Percentiles rank a stretch among this genome's conserved stretches.
These are phyloP conservation scores for Diaperis boleti DNA, from an alignment of 2,888 invertebrate genomes.

Conservation along the genomic window DNA sequence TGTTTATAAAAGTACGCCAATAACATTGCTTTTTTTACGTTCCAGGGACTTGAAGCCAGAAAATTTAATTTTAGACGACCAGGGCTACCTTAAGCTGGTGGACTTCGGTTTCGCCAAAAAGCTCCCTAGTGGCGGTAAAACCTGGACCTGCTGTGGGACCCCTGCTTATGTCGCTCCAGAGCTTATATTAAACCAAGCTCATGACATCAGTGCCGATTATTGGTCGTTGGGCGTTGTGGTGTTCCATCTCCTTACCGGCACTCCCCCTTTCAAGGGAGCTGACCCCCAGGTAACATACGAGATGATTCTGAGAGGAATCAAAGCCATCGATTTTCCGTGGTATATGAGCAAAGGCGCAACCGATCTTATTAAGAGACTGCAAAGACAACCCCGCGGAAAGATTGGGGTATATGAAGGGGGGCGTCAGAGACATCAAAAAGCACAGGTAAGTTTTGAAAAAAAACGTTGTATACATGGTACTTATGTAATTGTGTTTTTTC, in stretches of 20 bases:
- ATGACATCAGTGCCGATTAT: slow-evolving; percentile 97
- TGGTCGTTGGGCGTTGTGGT: slow-evolving; percentile 99
- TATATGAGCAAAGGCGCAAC: slow-evolving; percentile 94
- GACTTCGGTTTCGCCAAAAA: slow-evolving; percentile 99
- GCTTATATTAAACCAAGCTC: slow-evolving; percentile 97
- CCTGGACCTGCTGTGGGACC: slow-evolving; percentile 99
- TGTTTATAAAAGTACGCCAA: too few relatives aligned
- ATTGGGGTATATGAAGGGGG: slow-evolving; percentile 95
- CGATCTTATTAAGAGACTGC: slow-evolving; percentile 95
- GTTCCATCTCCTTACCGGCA: slow-evolving; percentile 96
- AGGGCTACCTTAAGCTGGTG: slow-evolving; percentile 95
- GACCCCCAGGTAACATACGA: slow-evolving; percentile 99
- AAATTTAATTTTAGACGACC: slow-evolving; percentile 91
- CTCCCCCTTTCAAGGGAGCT: slow-evolving; percentile 85
- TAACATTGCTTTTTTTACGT: too few relatives aligned
- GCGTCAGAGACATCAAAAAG: slow-evolving; percentile 97
- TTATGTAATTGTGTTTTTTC: slow-evolving; percentile 45
- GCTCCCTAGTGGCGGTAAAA: slow-evolving; percentile 93
- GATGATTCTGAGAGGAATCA: slow-evolving; percentile 97
- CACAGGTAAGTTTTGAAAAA: slow-evolving; percentile 80
- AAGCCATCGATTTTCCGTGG: slow-evolving; percentile 97
- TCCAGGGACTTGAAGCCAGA: slow-evolving; percentile 89
- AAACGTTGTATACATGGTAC: background rate
- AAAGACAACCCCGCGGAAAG: slow-evolving; percentile 97
- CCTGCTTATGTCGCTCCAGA: slow-evolving; percentile 99